These are phyloP conservation scores for Lamellibrachia columna DNA, from an alignment of 2,888 invertebrate species.

Conservation along the genomic window DNA sequence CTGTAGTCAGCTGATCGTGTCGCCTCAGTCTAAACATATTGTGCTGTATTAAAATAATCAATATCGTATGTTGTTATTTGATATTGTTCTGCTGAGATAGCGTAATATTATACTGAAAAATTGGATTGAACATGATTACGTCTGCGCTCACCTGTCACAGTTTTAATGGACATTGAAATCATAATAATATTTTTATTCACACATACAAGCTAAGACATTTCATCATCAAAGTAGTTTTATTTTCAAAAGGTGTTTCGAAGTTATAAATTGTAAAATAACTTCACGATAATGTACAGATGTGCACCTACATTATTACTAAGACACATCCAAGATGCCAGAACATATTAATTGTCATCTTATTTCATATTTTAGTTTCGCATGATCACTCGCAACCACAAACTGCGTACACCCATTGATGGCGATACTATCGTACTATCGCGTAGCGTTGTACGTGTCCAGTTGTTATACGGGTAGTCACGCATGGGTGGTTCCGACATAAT, in stretches of 20 bases:
- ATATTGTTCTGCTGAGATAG: neutral
- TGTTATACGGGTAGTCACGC: neutral
- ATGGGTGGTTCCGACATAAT: neutral
- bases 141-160: neutral
- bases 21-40: neutral
- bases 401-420: neutral
- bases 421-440: neutral
- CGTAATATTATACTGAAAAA: neutral
- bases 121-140: neutral
- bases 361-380: neutral
- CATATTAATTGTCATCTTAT: neutral
- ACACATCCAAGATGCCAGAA: neutral
- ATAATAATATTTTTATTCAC: neutral
- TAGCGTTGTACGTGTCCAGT: neutral
- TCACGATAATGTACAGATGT: neutral
- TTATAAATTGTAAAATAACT: neutral
- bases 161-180: neutral
- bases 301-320: neutral
- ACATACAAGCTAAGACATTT: neutral
- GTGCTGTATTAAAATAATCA: neutral
- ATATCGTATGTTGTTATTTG: neutral
- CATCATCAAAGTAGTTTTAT: neutral
- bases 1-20: neutral
- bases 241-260: neutral
- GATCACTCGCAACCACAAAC: neutral